Conservation (phyloP, 2,797 vertebrate genomes). For the Tokudaia muenninki region DNA sequence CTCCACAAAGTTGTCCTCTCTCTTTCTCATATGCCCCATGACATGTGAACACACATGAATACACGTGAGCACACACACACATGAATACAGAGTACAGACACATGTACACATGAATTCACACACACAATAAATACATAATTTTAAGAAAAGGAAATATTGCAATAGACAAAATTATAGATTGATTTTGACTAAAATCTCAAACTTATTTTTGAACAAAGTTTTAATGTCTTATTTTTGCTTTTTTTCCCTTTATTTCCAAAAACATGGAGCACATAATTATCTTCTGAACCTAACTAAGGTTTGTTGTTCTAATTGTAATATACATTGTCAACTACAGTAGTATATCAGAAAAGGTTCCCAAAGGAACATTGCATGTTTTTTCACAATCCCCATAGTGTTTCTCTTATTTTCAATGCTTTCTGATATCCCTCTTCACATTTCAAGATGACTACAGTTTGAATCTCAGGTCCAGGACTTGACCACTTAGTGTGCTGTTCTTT, state of each 20-base stretch:
- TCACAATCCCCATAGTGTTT: neutral
- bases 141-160: neutral
- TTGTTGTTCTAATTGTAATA: neutral
- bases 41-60: neutral
- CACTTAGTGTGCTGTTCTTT: neutral
- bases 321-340: neutral
- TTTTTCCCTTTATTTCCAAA: conserved; percentile 12
- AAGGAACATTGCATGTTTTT: neutral
- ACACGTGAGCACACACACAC: neutral
- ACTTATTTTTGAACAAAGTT: neutral
- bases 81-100: neutral
- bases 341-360: conserved; percentile 8
- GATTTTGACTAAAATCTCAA: neutral
- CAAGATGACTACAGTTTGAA: neutral
- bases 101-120: neutral
- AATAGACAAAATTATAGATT: neutral
- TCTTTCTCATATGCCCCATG: neutral
- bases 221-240: neutral
- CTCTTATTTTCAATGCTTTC: neutral
- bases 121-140: neutral
- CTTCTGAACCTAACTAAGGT: conserved; percentile 13
- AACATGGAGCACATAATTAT: conserved; percentile 4
- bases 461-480: neutral
- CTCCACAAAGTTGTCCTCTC: neutral
- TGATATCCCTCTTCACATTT: neutral